Evolutionary conservation across 1,140 invertebrate genomes (phyloP), one percentile per base, ranked within the genome.

Genomic region (Halesus radiatus): DNA sequence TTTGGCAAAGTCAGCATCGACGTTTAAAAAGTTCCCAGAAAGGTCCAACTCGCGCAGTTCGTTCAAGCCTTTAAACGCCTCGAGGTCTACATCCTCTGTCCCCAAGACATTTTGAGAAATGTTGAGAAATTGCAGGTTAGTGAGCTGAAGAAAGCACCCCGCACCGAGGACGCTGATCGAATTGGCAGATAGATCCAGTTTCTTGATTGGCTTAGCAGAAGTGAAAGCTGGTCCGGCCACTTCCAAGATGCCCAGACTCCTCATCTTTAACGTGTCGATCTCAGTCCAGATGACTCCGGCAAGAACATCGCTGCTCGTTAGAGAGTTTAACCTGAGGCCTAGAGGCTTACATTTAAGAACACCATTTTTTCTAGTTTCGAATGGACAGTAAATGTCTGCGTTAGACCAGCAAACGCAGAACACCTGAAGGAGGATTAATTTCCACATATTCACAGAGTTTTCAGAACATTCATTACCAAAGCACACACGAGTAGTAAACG

Each of bases 1-100:
- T 45, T 20, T 18, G 16, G n/a, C 15, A 32, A 20, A 4, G 0
- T 50, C 32, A 15, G 6, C 10, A 50, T 45, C n/a, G 8, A 52
- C n/a, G n/a, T 7, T n/a, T 18, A 72, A 8, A 10, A 20, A 22
- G 32, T 76, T 76, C 64, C 32, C 37, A 15, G 76, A 77, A 10
- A 77, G 76, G 22, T 77, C 76, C 62, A 77, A 18, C 50, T 77
- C 58, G 13, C 32, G 20, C 10, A 77, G 62, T 1, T 77, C 62
- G 8, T 16, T 22, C 10, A 77, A 37, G 3, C 62, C 62, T 8
- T 26, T 29, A 50, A 77, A 77, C 3, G 62, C 29, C 2, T 66
- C 76, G 37, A 37, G n/a, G 32, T 66, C 32, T 7, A 77, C 7
- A 15, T 10, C 8, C 4, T 29, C 20, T 16, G 66, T 18, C 15